Conservation (phyloP, 2,888 invertebrate species). For the Ommatoiulus sabulosus region DNA sequence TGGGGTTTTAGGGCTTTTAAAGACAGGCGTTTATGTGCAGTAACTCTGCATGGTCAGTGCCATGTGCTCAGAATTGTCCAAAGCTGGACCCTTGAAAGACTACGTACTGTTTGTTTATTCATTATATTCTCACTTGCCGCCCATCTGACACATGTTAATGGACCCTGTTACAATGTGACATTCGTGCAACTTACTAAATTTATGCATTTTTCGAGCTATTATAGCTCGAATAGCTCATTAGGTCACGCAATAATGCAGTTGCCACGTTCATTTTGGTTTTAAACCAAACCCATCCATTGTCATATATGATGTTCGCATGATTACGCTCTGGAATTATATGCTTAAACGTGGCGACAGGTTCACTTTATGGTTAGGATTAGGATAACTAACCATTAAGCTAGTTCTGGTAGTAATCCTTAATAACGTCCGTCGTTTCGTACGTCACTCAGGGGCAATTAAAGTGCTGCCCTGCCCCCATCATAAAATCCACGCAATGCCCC, state of each 20-base stretch:
- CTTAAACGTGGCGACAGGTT: background rate
- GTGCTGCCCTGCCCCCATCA: too few species aligned
- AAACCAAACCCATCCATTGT: background rate
- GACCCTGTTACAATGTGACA: background rate
- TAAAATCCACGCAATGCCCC: background rate
- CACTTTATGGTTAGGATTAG: background rate
- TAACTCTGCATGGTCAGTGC: too few species aligned
- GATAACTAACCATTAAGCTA: background rate
- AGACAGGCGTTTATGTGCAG: too few species aligned
- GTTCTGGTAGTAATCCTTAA: background rate
- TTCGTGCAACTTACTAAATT: background rate
- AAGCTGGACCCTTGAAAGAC: too few species aligned
- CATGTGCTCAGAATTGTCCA: too few species aligned
- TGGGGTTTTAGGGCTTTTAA: too few species aligned
- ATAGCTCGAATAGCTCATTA: background rate
- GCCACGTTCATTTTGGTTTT: background rate
- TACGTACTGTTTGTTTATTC: too few species aligned
- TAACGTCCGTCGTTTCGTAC: background rate
- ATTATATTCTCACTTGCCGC: too few species aligned
- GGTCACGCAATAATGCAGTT: background rate
- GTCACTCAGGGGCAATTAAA: too few species aligned
- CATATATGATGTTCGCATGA: background rate
- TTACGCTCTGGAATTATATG: background rate
- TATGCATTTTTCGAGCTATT: background rate
- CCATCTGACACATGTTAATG: background rate